A percentile compares a stretch with the other conserved stretches of the same genome.
phyloP scores from a whole-genome alignment of 2,113 vertebrate genomes.

The Sprattus sprattus region DNA sequence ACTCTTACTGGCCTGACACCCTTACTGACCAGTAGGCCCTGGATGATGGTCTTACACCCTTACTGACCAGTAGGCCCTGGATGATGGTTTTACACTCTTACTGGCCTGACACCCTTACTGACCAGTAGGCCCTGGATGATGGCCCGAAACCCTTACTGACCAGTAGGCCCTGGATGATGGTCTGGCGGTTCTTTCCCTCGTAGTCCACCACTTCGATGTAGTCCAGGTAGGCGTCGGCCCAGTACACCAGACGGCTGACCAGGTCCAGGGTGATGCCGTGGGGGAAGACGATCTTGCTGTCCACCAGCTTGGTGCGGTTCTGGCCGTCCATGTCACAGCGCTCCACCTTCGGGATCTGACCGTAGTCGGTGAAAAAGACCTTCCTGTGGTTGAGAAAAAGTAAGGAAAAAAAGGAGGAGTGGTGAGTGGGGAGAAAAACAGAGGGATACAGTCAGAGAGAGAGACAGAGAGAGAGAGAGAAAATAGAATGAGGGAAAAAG shows the following conservation, averaged over 20 bases:
- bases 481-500: background rate
- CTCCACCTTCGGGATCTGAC: slow-evolving; percentile 97
- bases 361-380: slow-evolving; percentile 97
- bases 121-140: background rate
- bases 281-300: slow-evolving; percentile 96
- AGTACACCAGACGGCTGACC: slow-evolving; percentile 92
- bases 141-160: slow-evolving; percentile 68
- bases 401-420: background rate
- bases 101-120: background rate
- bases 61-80: no score
- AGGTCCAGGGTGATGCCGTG: slow-evolving; percentile 94
- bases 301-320: slow-evolving; percentile 95
- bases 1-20: no score
- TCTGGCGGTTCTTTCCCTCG: slow-evolving; percentile 93
- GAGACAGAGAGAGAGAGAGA: background rate
- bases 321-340: slow-evolving; percentile 98
- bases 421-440: background rate
- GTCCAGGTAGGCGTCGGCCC: slow-evolving; percentile 96
- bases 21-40: no score
- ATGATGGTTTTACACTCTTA: no score
- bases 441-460: background rate
- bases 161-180: slow-evolving; percentile 96
- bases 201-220: slow-evolving; percentile 98
- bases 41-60: no score
- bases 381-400: slow-evolving; percentile 73